A percentile compares a stretch with the other conserved stretches of the same genome.
phyloP scores from a whole-genome alignment of 2,888 invertebrate genomes.

The Acleris laterana region DNA sequence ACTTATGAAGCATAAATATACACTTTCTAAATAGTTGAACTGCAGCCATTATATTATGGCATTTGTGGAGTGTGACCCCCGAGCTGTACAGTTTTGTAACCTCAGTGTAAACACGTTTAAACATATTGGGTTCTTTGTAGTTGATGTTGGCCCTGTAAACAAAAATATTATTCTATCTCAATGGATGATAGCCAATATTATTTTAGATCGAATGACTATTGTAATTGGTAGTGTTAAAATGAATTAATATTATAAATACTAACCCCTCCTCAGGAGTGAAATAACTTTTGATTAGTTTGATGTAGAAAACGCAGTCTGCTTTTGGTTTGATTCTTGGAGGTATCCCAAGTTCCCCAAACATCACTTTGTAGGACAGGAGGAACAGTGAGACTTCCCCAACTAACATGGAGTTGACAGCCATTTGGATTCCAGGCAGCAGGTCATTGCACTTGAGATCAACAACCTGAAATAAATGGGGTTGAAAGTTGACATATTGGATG shows the following conservation, averaged over 20 bases:
- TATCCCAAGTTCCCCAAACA: constrained; percentile 90
- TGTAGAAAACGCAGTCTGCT: constrained; percentile 89
- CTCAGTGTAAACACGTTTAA: constrained; percentile 84
- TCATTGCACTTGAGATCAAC: constrained; percentile 71
- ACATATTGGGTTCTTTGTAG: constrained; percentile 84
- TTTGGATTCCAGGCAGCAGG: constrained; percentile 87
- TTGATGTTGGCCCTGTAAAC: constrained; percentile 61
- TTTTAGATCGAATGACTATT: no score
- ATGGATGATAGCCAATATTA: no score
- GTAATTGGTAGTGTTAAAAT: no score
- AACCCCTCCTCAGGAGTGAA: constrained; percentile 73
- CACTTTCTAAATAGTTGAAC: constrained; percentile 86
- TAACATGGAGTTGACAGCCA: constrained; percentile 90
- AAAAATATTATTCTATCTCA: constrained; percentile 51
- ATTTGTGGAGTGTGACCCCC: constrained; percentile 85
- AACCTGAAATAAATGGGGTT: constrained; percentile 55
- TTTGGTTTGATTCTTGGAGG: constrained; percentile 91
- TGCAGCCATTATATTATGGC: constrained; percentile 75
- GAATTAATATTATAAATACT: constrained; percentile 34
- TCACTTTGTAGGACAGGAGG: constrained; percentile 88
- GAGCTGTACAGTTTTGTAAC: constrained; percentile 86
- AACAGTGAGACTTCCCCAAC: constrained; percentile 92
- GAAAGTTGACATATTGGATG: neutral
- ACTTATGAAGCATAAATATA: constrained; percentile 86
- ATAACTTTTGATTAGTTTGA: constrained; percentile 86